Evolutionary conservation across 2,797 vertebrate species (phyloP).

Genomic region (Danio jaintianensis): DNA sequence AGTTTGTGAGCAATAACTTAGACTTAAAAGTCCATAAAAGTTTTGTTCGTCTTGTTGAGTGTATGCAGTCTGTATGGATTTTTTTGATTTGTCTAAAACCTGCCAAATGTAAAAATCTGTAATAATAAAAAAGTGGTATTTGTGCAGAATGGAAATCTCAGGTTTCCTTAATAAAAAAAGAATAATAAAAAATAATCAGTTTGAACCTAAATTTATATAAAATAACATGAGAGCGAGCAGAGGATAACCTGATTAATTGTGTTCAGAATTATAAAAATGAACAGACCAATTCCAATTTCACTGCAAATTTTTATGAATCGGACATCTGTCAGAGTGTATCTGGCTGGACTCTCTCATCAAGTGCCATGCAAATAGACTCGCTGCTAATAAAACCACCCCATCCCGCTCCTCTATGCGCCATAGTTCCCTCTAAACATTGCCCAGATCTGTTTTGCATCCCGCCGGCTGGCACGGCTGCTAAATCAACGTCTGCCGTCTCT

Average conservation of each 20-base stretch:
- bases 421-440: conserved; percentile 46
- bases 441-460: conserved; percentile 37
- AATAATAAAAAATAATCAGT: too few species aligned
- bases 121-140: too few species aligned
- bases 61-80: too few species aligned
- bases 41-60: too few species aligned
- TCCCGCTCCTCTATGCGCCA: conserved; percentile 23
- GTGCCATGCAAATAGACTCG: neutral
- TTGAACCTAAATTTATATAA: too few species aligned
- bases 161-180: too few species aligned
- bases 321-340: neutral
- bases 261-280: neutral
- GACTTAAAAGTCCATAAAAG: too few species aligned
- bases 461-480: conserved; percentile 34
- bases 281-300: neutral
- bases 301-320: neutral
- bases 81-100: too few species aligned
- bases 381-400: conserved; percentile 4
- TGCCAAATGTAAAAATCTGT: too few species aligned
- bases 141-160: too few species aligned
- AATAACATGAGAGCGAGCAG: too few species aligned
- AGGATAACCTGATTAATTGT: neutral
- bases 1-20: too few species aligned
- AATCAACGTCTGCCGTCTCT: conserved; percentile 45
- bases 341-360: neutral